Conservation (phyloP, 2,888 invertebrate genomes). For the Empis stercorea region DNA sequence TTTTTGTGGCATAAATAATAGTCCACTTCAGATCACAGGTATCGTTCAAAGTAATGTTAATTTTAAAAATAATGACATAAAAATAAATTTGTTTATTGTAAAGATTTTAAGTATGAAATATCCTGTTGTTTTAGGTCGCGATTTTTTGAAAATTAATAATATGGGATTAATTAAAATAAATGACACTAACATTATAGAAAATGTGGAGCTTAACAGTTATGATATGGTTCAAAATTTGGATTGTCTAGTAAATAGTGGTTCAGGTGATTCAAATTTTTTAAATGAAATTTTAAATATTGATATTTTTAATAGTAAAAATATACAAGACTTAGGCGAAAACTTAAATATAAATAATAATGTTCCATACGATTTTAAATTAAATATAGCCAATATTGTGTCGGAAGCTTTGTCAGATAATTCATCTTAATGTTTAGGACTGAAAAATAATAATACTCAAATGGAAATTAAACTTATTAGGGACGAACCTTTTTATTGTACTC, state of each 20-base stretch:
- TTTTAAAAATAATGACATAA: conserved; percentile 5
- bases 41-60: conserved; percentile 5
- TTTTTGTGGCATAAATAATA: conserved; percentile 10
- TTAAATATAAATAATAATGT: conserved; percentile 4
- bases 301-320: neutral
- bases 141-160: conserved; percentile 8
- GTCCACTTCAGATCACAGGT: conserved; percentile 7
- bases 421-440: neutral
- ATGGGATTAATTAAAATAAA: neutral
- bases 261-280: conserved; percentile 1
- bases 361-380: neutral
- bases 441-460: conserved; percentile 4
- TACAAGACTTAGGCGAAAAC: neutral
- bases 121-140: conserved; percentile 9
- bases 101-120: conserved; percentile 9
- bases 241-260: neutral
- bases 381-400: neutral
- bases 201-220: conserved; percentile 4
- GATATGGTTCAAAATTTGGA: neutral
- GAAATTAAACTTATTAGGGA: conserved; percentile 7
- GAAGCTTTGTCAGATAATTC: neutral
- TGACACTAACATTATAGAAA: neutral
- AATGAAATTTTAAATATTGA: conserved; percentile 9
- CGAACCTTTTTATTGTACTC: conserved; percentile 8
- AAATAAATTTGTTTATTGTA: conserved; percentile 9